phyloP scores from a whole-genome alignment of 2,888 invertebrate species.

The Choristoneura rosaceana region DNA sequence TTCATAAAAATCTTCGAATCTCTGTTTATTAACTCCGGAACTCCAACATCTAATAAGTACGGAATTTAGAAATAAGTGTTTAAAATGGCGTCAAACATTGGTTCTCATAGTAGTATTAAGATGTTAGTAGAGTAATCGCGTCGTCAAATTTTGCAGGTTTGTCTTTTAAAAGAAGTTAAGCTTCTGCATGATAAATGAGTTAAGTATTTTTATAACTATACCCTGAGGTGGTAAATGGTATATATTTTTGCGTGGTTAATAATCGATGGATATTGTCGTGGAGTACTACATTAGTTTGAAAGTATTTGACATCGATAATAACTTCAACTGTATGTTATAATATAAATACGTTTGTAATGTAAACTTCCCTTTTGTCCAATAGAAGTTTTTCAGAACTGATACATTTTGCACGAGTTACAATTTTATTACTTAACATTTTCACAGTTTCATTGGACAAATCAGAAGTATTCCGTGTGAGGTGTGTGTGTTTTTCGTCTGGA shows the following conservation, averaged over 20 bases:
- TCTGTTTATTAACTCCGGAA: not conserved
- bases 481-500: no score
- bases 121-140: not conserved
- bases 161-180: not conserved
- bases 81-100: not conserved
- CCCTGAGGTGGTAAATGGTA: constrained; percentile 6
- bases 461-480: no score
- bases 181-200: not conserved
- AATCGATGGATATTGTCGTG: not conserved
- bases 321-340: not conserved
- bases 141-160: not conserved
- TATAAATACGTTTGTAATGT: no score
- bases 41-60: not conserved
- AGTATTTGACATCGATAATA: not conserved
- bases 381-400: no score
- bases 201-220: constrained; percentile 8
- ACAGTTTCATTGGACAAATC: no score
- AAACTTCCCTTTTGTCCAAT: no score
- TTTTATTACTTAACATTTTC: no score
- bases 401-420: no score
- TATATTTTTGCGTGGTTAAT: not conserved
- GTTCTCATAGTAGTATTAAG: not conserved
- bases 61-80: not conserved
- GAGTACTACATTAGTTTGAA: not conserved
- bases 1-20: not conserved